Conservation (phyloP, 2,888 invertebrate genomes). For the Papilio elwesi region DNA sequence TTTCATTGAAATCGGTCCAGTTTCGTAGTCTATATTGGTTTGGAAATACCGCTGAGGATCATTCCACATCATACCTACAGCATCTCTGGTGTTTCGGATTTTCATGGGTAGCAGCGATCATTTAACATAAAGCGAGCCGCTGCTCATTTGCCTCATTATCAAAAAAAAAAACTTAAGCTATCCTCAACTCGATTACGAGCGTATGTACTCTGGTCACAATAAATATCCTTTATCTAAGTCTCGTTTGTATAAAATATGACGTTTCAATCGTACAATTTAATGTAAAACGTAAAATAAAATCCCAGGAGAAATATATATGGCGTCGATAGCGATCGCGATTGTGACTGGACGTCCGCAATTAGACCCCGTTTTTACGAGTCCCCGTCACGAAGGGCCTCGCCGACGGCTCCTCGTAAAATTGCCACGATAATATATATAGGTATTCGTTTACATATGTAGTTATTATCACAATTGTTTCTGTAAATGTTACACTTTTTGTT, state of each 20-base stretch:
- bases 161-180: too few species aligned
- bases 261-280: conserved; percentile 36
- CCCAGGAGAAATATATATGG: conserved; percentile 46
- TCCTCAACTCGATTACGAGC: too few species aligned
- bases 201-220: background rate
- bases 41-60: too few species aligned
- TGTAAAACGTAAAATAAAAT: conserved; percentile 44
- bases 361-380: conserved; percentile 45
- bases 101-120: too few species aligned
- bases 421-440: conserved; percentile 43
- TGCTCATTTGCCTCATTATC: too few species aligned
- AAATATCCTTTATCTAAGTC: conserved; percentile 1
- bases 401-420: conserved; percentile 29
- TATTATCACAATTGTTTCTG: conserved; percentile 46
- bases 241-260: conserved; percentile 24
- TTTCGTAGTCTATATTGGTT: too few species aligned
- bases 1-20: too few species aligned
- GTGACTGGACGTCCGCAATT: conserved; percentile 48
- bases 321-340: conserved; percentile 47
- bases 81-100: too few species aligned
- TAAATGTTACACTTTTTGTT: background rate
- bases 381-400: conserved; percentile 46
- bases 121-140: too few species aligned
- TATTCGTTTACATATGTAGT: conserved; percentile 45
- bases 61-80: too few species aligned